Conservation (phyloP, 2,888 invertebrate genomes). For the Catonia carolina region DNA sequence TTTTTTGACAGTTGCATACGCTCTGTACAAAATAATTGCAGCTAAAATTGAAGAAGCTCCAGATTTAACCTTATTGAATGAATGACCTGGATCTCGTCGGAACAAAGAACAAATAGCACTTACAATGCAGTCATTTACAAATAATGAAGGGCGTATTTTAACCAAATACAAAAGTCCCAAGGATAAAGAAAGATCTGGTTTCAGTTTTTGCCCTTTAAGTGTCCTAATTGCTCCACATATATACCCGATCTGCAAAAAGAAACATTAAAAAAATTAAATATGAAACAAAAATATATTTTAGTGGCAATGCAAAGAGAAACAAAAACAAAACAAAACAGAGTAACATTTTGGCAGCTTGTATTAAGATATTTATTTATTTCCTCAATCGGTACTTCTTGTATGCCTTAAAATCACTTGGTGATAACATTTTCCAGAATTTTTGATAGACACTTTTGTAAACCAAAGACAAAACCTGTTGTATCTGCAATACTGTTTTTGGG, state of each 20-base stretch:
- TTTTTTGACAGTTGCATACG: constrained; percentile 70
- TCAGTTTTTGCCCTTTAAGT: constrained; percentile 68
- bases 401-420: no score
- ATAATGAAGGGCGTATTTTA: constrained; percentile 69
- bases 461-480: no score
- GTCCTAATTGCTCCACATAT: constrained; percentile 84
- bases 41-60: constrained; percentile 58
- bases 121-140: constrained; percentile 65
- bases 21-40: constrained; percentile 75
- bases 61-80: constrained; percentile 32
- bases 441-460: no score
- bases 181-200: constrained; percentile 70
- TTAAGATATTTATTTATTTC: no score
- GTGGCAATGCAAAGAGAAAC: no score
- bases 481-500: no score
- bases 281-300: no score
- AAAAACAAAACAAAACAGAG: no score
- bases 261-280: no score
- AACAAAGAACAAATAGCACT: constrained; percentile 75
- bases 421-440: no score
- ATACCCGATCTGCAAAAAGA: constrained; percentile 53
- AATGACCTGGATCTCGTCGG: constrained; percentile 55
- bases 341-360: no score
- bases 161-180: constrained; percentile 73
- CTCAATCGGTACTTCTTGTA: no score